Base-by-base conservation (phyloP, 2,888 invertebrate genomes). In the Apoda limacodes region DNA sequence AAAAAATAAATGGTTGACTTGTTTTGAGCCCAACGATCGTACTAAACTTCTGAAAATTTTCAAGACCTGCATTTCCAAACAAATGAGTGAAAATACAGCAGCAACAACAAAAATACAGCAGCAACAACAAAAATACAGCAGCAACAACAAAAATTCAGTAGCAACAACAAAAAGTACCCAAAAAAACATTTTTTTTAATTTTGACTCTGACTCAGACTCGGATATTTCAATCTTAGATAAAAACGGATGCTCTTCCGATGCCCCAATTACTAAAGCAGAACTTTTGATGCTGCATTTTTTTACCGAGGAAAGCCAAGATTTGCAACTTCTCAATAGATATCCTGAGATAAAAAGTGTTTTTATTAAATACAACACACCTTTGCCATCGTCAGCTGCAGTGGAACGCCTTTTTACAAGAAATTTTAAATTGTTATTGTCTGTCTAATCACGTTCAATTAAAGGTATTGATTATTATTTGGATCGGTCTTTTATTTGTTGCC, bases 281-380 rank as follows among this genome's bases (percentile, higher is more conserved):
- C 23, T 42, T n/a, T 33, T 42, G 19, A 39, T 42, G 30, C 22
- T 32, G 25, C 32, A 35, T 17, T 42, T 37, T 34, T 34, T 42
- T 32, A 28, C 35, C 13, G 43, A 43, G 21, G 35, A 37, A 40
- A 34, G 32, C 28, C 30, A 39, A 33, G 41, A 43, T 25, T 13
- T 40, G 13, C 25, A 31, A 10, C 35, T 39, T n/a, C 37, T 34
- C 7, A 20, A 35, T 22, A 25, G 37, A 37, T 38, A 40, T 32
- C 41, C 42, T 22, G 35, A 42, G 25, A 37, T 45, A 34, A 42
- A 40, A 37, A 26, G 25, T 25, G 37, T 37, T 32, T 45, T 40
- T 35, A 41, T 38, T 15, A 39, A 28, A 37, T 43, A 32, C 15
- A 43, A 43, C 20, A 40, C 40, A 28, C 37, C 37, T 12, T 25